These are phyloP conservation scores for Allolobophora icterica DNA, from an alignment of 2,888 invertebrate genomes.

Conservation along the genomic window DNA sequence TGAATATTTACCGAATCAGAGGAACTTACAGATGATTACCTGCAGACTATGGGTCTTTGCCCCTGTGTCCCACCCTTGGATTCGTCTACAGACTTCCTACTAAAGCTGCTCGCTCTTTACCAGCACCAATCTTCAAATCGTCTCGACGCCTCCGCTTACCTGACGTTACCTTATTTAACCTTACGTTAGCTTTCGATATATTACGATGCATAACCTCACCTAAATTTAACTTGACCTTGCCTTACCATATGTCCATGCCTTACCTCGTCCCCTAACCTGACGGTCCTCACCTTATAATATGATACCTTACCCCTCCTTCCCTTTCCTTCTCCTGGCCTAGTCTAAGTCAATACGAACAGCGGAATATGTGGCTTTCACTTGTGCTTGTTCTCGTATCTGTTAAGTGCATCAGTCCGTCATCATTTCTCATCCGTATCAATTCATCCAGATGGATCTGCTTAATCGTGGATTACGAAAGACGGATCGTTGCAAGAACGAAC, in stretches of 20 bases:
- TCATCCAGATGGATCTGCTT: not conserved
- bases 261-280: not conserved
- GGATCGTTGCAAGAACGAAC: not conserved
- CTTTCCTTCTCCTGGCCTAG: not conserved
- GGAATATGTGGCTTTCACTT: not conserved
- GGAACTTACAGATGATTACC: too few species aligned
- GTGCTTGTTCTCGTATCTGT: not conserved
- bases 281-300: not conserved
- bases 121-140: too few species aligned
- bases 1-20: too few species aligned
- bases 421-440: slow-evolving; percentile 17
- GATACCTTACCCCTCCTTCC: not conserved
- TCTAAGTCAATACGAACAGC: not conserved
- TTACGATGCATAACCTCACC: not conserved
- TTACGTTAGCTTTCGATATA: not conserved
- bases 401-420: not conserved
- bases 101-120: too few species aligned
- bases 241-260: too few species aligned
- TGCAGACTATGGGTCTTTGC: too few species aligned
- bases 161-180: not conserved
- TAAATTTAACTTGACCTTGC: not conserved
- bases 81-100: too few species aligned
- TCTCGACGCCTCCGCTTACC: too few species aligned
- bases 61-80: too few species aligned
- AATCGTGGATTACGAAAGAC: not conserved